Evolutionary conservation across 2,797 vertebrate species (phyloP).

Genomic region (Salarias fasciatus): DNA sequence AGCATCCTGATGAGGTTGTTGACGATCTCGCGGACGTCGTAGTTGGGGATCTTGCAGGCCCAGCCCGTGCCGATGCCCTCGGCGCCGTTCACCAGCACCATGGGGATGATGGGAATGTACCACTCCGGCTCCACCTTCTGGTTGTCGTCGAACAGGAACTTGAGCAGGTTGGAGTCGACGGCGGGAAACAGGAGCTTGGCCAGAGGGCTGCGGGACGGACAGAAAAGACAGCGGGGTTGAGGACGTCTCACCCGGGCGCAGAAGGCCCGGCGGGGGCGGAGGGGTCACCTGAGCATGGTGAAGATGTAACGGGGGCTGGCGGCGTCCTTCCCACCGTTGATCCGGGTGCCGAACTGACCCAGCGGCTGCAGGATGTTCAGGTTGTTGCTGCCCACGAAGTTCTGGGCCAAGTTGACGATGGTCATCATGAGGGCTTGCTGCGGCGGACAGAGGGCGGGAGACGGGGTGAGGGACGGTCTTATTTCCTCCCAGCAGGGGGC

Average conservation of each 20-base stretch:
- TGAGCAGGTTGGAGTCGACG: constrained; percentile 91
- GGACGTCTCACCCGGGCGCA: no score
- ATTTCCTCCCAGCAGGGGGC: background rate
- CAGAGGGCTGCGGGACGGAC: constrained; percentile 84
- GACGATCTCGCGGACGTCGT: constrained; percentile 90
- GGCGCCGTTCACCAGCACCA: constrained; percentile 91
- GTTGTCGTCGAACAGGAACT: constrained; percentile 94
- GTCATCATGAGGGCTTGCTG: constrained; percentile 93
- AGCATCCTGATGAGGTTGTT: constrained; percentile 91
- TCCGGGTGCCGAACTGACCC: constrained; percentile 96
- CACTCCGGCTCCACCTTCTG: constrained; percentile 97
- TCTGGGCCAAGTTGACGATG: constrained; percentile 96
- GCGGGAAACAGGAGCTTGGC: constrained; percentile 90
- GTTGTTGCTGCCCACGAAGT: constrained; percentile 99
- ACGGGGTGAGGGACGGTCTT: constrained; percentile 50
- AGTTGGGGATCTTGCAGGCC: constrained; percentile 96
- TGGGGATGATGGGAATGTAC: constrained; percentile 98
- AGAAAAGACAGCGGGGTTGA: no score
- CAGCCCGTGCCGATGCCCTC: constrained; percentile 98
- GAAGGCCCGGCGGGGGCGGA: no score
- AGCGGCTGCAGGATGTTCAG: constrained; percentile 93
- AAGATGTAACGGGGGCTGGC: constrained; percentile 99
- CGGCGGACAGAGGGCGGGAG: no score
- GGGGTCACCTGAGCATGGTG: constrained; percentile 95
- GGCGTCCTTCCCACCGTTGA: constrained; percentile 96